phyloP scores from a whole-genome alignment of 2,113 vertebrate species.

The Pseudonaja textilis region DNA sequence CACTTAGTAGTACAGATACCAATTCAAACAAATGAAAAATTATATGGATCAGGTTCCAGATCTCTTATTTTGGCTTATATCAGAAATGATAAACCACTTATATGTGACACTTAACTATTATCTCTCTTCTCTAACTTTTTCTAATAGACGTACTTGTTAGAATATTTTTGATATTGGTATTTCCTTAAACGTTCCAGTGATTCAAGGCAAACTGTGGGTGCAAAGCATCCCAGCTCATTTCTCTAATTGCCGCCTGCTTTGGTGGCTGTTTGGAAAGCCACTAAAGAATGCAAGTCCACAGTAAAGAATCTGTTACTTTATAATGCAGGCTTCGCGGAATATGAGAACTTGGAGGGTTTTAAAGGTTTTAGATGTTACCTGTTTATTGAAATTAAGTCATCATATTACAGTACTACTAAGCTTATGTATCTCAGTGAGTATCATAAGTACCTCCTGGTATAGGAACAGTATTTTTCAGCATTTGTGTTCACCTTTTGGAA shows the following conservation, averaged over 20 bases:
- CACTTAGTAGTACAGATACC: slow-evolving; percentile 60
- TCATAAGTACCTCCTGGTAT: slow-evolving; percentile 73
- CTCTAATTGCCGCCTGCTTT: slow-evolving; percentile 8
- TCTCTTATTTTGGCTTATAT: slow-evolving; percentile 46
- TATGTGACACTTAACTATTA: slow-evolving; percentile 48
- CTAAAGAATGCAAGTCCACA: slow-evolving; percentile 64
- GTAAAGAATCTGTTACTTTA: slow-evolving; percentile 64
- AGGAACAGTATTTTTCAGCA: slow-evolving; percentile 75
- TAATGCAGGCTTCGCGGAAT: slow-evolving; percentile 57
- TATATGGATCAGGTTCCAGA: slow-evolving; percentile 47
- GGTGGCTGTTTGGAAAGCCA: slow-evolving; percentile 67
- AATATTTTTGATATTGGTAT: slow-evolving; percentile 29
- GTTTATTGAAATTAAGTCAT: slow-evolving; percentile 71
- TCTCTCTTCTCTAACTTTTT: slow-evolving; percentile 62
- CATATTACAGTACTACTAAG: slow-evolving; percentile 64
- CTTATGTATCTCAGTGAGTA: slow-evolving; percentile 77
- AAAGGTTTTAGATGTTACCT: slow-evolving; percentile 66
- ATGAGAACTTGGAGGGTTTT: slow-evolving; percentile 65
- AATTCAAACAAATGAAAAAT: slow-evolving; percentile 65
- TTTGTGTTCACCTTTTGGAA: slow-evolving; percentile 77
- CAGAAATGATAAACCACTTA: slow-evolving; percentile 43
- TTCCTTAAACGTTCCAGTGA: slow-evolving; percentile 40
- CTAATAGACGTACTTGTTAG: slow-evolving; percentile 54
- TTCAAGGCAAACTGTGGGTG: slow-evolving; percentile 40
- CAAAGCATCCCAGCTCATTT: slow-evolving; percentile 32